Conservation (phyloP, 2,113 vertebrate species). For the Canis aureus region DNA sequence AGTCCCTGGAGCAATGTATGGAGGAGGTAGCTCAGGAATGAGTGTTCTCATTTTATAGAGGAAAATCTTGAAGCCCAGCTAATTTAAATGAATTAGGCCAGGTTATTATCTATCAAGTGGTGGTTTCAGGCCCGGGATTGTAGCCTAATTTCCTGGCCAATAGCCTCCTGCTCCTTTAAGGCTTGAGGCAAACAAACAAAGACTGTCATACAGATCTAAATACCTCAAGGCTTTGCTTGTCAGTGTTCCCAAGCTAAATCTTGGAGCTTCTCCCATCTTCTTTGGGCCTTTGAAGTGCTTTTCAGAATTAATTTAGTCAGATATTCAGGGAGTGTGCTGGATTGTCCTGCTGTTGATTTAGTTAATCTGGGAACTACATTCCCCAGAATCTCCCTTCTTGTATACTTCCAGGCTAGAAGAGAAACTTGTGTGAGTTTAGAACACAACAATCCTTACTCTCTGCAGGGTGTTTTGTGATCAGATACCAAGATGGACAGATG, state of each 20-base stretch:
- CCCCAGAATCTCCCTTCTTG: background rate
- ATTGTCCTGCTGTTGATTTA: background rate
- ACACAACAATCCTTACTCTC: background rate
- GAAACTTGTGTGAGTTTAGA: background rate
- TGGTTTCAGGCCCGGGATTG: background rate
- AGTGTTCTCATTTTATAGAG: background rate
- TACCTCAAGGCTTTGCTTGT: background rate
- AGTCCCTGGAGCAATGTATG: background rate
- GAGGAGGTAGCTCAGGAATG: background rate
- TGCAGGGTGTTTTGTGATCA: background rate
- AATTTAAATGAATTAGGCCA: background rate
- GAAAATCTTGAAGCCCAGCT: background rate
- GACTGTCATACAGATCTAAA: background rate
- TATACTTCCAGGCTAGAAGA: background rate
- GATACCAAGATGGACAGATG: background rate
- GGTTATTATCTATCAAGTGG: background rate
- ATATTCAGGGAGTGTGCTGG: background rate
- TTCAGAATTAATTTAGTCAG: constrained; percentile 2
- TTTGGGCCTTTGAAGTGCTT: background rate
- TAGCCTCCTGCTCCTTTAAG: background rate
- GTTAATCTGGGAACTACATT: background rate
- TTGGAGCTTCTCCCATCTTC: background rate
- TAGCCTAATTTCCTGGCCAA: background rate
- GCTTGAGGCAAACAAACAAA: background rate
- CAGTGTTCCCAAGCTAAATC: background rate